These are phyloP conservation scores for Clytia hemisphaerica DNA, from an alignment of 30 jellyfish, hydroid and myxozoan species.

Conservation along the genomic window DNA sequence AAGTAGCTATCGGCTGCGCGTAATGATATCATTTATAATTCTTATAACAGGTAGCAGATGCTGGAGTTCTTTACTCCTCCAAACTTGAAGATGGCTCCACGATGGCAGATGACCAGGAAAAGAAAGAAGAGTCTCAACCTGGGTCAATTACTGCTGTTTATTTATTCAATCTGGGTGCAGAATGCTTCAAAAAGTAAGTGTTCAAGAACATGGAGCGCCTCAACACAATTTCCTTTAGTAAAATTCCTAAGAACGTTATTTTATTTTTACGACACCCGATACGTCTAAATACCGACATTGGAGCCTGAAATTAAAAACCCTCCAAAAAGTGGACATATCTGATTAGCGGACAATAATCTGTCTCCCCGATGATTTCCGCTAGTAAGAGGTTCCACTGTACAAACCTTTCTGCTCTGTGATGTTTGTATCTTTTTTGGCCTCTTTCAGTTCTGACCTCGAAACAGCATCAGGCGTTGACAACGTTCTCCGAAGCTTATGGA, in stretches of 20 bases:
- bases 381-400: not conserved
- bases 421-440: not conserved
- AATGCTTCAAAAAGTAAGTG: conserved; percentile 68
- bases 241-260: too few relatives aligned
- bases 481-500: conserved; percentile 34
- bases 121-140: conserved; percentile 1
- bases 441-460: conserved; percentile 58
- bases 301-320: too few relatives aligned
- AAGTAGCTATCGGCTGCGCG: too few relatives aligned
- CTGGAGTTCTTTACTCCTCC: conserved; percentile 33
- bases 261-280: too few relatives aligned
- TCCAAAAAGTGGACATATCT: too few relatives aligned
- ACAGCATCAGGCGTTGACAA: conserved; percentile 76
- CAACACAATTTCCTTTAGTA: too few relatives aligned
- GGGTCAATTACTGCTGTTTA: conserved; percentile 53
- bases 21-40: too few relatives aligned
- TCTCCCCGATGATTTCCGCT: too few relatives aligned
- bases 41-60: conserved; percentile 69
- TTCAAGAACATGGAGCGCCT: too few relatives aligned
- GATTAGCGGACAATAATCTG: too few relatives aligned
- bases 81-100: not conserved
- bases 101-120: conserved; percentile 8
- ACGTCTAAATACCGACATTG: too few relatives aligned
- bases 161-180: conserved; percentile 77
- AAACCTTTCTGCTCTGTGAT: not conserved